Evolutionary conservation across 2,797 vertebrate species (phyloP), one percentile per base, ranked within the genome.

Genomic region (Hozukius guyotensis): DNA sequence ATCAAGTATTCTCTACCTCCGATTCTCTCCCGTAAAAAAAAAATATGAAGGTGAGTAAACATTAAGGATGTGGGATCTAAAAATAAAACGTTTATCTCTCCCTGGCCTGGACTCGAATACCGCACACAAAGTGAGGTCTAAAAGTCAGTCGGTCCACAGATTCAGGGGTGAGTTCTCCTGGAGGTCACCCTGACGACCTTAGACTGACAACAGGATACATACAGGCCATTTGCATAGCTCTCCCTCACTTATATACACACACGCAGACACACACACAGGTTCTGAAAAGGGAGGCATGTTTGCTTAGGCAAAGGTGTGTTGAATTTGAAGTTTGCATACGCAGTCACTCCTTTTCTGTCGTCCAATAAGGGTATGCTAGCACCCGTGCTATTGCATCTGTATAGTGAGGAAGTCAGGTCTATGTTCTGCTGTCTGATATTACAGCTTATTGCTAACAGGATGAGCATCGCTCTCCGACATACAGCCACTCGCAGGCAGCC

Each of bases 391-490:
- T 92, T 92, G 91, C 92, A 92, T 93, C 84, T 91, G 88, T 91
- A 85, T 83, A 77, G 75, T 88, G 88, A 91, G 88, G 90, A 90
- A 89, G 88, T 91, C 86, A 69, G 78, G 77, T 69, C 87, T 80
- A 88, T 83, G 85, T 87, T 93, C 84, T 77, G 92, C 90, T 90
- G 91, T 93, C 87, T 67, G 89, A 85, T 87, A 78, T 87, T 72
- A 81, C 92, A 93, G 90, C 92, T 93, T 94, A 94, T 94, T 95
- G 94, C 94, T 92, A 91, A 93, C 81, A 84, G 73, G 90, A 86
- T 60, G 89, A 92, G 87, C 86, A 38, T 77, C 69, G 76, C 87
- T 90, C 87, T 90, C 90, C 66, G 81, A 91, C 80, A 83, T 77
- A 84, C 83, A 89, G 88, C 86, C 88, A 81, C 76, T 70, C 66